A percentile compares a stretch with the other conserved stretches of the same genome.
phyloP scores from a whole-genome alignment of 2,797 vertebrate genomes.

The Moxostoma hubbsi region DNA sequence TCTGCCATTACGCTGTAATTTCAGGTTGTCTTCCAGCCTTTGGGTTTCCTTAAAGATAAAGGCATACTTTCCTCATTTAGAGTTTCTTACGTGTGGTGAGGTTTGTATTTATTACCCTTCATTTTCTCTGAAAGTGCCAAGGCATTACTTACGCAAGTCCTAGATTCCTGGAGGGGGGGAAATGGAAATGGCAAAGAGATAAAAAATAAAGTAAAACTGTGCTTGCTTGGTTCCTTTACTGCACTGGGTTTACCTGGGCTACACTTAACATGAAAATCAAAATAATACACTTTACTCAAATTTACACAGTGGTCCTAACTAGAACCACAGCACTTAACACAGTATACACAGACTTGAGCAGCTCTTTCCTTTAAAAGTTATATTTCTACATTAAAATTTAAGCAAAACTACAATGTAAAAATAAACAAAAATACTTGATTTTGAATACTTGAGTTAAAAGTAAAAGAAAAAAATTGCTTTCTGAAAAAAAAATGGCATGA shows the following conservation, averaged over 20 bases:
- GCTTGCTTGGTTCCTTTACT: slow-evolving; percentile 7
- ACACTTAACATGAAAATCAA: slow-evolving; percentile 39
- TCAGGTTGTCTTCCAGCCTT: slow-evolving; percentile 82
- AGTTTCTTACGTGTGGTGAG: slow-evolving; percentile 77
- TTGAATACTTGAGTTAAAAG: too few species aligned
- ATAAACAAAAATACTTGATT: not conserved
- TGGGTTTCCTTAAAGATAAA: slow-evolving; percentile 85
- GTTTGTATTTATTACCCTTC: slow-evolving; percentile 55
- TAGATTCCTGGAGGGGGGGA: not conserved
- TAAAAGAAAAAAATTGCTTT: too few species aligned
- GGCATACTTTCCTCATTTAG: slow-evolving; percentile 78
- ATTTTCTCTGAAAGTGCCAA: slow-evolving; percentile 46
- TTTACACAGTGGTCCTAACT: slow-evolving; percentile 39
- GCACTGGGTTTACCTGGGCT: slow-evolving; percentile 22
- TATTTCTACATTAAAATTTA: not conserved
- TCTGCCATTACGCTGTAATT: slow-evolving; percentile 81
- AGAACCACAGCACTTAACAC: slow-evolving; percentile 29
- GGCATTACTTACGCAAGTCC: slow-evolving; percentile 64
- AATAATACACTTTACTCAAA: slow-evolving; percentile 35
- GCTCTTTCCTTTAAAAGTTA: slow-evolving; percentile 3
- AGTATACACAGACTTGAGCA: slow-evolving; percentile 25
- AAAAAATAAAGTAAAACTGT: slow-evolving; percentile 10
- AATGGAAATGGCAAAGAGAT: not conserved
- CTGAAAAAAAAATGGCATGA: too few species aligned
- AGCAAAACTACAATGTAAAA: not conserved